Evolutionary conservation across 2,113 vertebrate species (phyloP).

Genomic region (Amblyopsis rosae): DNA sequence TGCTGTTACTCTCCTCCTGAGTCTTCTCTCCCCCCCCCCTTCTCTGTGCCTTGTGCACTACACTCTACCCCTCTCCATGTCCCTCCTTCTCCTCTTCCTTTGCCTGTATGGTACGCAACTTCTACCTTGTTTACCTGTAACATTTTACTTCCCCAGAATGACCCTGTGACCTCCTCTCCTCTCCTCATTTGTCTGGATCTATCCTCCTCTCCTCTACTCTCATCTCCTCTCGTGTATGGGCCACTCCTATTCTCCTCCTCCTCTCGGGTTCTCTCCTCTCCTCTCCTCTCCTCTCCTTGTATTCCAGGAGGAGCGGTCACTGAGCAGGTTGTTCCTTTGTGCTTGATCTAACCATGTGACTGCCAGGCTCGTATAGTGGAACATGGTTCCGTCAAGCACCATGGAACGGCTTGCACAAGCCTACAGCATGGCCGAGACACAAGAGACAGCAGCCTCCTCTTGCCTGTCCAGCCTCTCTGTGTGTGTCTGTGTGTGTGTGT

Average conservation of each 20-base stretch:
- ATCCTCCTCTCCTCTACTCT: not conserved
- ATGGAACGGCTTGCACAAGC: constrained; percentile 98
- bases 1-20: no score
- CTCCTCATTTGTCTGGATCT: not conserved
- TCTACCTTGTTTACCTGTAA: no score
- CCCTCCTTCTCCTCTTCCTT: no score
- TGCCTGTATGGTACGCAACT: no score
- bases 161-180: no score
- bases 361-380: constrained; percentile 95
- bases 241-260: constrained; percentile 57
- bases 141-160: no score
- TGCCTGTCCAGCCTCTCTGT: constrained; percentile 24
- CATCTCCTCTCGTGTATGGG: constrained; percentile 19
- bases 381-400: constrained; percentile 99
- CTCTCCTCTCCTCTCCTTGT: constrained; percentile 73
- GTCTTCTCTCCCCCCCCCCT: no score
- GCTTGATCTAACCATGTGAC: constrained; percentile 99
- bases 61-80: no score
- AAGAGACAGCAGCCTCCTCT: constrained; percentile 66
- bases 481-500: constrained; percentile 27
- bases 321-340: constrained; percentile 99
- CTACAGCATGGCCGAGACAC: constrained; percentile 94
- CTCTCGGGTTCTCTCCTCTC: constrained; percentile 10
- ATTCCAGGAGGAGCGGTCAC: constrained; percentile 93
- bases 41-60: no score